These are phyloP conservation scores for Myotis vivesi DNA, from an alignment of 2,797 vertebrate genomes.

Conservation along the genomic window DNA sequence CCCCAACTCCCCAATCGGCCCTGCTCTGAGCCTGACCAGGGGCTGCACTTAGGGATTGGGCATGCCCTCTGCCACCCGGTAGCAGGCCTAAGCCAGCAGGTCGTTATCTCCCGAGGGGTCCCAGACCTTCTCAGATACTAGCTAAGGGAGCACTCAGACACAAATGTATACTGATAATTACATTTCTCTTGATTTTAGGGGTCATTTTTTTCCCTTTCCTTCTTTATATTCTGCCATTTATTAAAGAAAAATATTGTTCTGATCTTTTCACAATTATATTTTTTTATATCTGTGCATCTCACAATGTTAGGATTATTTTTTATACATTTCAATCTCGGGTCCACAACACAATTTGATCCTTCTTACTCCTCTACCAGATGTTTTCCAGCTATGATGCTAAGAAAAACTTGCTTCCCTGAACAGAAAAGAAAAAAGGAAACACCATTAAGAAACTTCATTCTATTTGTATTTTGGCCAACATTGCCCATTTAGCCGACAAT, in stretches of 20 bases:
- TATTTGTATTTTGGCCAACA: slow-evolving; percentile 60
- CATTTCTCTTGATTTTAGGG: not conserved
- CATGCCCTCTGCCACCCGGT: too few species aligned
- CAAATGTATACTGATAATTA: slow-evolving; percentile 23
- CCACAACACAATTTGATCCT: slow-evolving; percentile 41
- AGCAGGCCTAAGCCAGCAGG: too few species aligned
- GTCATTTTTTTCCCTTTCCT: not conserved
- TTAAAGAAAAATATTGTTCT: slow-evolving; percentile 28
- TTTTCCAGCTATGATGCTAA: slow-evolving; percentile 60
- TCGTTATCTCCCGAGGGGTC: too few species aligned
- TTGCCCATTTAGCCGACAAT: slow-evolving; percentile 60
- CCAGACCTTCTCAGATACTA: not conserved
- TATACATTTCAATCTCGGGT: slow-evolving; percentile 42
- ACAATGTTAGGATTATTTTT: slow-evolving; percentile 40
- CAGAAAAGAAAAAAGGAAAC: not conserved
- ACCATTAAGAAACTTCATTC: slow-evolving; percentile 67
- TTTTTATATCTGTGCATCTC: slow-evolving; percentile 45
- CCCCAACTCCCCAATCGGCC: too few species aligned
- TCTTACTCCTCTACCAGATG: slow-evolving; percentile 10
- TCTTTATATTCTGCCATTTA: not conserved
- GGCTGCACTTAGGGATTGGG: too few species aligned
- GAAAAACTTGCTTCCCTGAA: slow-evolving; percentile 54
- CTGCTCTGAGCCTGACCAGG: too few species aligned
- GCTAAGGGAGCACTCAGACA: not conserved
- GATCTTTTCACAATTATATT: slow-evolving; percentile 40